These are phyloP conservation scores for Drosophila borborema DNA, from an alignment of 2,888 invertebrate species.

Conservation along the genomic window DNA sequence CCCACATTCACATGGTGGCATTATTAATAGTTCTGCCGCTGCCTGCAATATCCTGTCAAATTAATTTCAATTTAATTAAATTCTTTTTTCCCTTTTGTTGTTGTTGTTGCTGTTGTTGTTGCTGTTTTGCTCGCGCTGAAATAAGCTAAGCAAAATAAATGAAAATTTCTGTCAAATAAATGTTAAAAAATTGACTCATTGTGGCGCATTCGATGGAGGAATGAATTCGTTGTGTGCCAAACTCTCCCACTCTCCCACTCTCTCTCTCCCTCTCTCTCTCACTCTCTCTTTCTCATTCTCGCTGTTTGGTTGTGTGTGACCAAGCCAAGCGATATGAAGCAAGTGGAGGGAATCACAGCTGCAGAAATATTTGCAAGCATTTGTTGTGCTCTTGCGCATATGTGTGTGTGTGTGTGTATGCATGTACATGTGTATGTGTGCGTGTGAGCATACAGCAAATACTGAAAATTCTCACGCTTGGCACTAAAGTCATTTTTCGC, in stretches of 20 bases:
- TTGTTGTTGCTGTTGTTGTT: not conserved
- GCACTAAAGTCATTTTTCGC: constrained; percentile 74
- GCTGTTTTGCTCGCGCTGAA: constrained; percentile 12
- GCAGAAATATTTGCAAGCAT: constrained; percentile 77
- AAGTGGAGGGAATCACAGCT: constrained; percentile 70
- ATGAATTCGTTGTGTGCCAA: constrained; percentile 15
- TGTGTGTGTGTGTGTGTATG: constrained; percentile 22
- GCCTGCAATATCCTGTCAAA: constrained; percentile 77
- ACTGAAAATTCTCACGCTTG: constrained; percentile 74
- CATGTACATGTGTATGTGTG: constrained; percentile 12
- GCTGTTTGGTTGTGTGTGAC: constrained; percentile 16
- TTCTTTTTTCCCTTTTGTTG: constrained; percentile 26
- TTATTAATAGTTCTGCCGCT: constrained; percentile 77
- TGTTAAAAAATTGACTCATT: constrained; percentile 82
- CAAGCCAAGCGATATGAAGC: constrained; percentile 22
- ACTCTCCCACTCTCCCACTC: not conserved
- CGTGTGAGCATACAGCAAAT: constrained; percentile 23
- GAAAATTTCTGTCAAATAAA: constrained; percentile 80
- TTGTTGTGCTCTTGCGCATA: constrained; percentile 53
- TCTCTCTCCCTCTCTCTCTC: not conserved
- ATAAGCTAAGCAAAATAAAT: constrained; percentile 69
- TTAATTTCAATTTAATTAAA: constrained; percentile 82
- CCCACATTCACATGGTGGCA: constrained; percentile 42
- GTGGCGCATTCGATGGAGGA: constrained; percentile 55
- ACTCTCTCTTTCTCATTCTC: not conserved